A percentile compares a stretch with the other conserved stretches of the same genome.
phyloP scores from a whole-genome alignment of 2,113 vertebrate species.

The Cyanoderma ruficeps region DNA sequence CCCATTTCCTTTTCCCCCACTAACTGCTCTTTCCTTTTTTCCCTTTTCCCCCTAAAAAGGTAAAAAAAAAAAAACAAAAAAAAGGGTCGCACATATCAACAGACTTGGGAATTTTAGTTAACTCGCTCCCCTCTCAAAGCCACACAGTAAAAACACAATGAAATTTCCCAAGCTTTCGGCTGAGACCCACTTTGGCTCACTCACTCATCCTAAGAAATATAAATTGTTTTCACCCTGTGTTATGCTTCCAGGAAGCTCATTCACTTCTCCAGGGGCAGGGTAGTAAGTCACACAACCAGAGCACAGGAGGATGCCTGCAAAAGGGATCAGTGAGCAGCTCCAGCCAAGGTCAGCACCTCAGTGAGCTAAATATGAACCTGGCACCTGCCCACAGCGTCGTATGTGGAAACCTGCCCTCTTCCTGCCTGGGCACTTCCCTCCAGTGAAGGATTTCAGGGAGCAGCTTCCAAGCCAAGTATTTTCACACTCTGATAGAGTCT shows the following conservation, averaged over 20 bases:
- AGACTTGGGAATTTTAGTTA: not conserved
- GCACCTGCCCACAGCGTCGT: rapidly evolving
- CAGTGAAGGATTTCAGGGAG: not conserved
- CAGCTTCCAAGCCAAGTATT: not conserved
- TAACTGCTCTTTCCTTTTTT: not conserved
- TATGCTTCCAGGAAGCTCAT: not conserved
- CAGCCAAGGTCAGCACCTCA: not conserved
- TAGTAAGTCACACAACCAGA: not conserved
- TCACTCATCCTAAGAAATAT: not conserved
- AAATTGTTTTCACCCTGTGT: not conserved
- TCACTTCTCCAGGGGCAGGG: not conserved
- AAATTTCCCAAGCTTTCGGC: not conserved
- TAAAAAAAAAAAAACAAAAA: no score
- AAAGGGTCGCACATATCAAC: not conserved
- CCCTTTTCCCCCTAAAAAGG: not conserved
- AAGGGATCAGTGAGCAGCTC: not conserved
- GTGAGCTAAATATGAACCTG: not conserved
- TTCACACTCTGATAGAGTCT: not conserved
- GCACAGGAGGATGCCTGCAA: not conserved
- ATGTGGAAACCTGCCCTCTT: not conserved
- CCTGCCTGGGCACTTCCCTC: not conserved
- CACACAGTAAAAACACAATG: rapidly evolving
- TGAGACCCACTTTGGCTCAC: not conserved
- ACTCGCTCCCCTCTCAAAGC: not conserved
- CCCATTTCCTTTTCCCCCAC: not conserved